Conservation (phyloP, 2,888 invertebrate genomes). For the Drosophila longiperda region DNA sequence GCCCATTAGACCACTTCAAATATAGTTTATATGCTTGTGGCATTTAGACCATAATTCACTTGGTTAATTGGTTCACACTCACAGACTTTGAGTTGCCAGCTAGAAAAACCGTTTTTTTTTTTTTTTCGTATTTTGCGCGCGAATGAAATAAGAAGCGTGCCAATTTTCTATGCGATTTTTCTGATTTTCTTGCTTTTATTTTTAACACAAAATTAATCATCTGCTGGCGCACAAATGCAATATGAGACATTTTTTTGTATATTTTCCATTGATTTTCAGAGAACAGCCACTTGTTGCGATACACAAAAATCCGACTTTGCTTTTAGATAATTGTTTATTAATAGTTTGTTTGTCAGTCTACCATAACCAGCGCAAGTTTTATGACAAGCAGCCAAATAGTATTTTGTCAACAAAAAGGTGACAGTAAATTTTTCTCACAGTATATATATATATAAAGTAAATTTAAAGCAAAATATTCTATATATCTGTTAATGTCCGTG, state of each 20-base stretch:
- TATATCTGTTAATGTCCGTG: conserved; percentile 35
- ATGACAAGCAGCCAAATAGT: conserved; percentile 20
- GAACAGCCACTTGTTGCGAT: conserved; percentile 63
- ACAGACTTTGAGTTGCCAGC: conserved; percentile 17
- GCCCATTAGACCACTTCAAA: conserved; percentile 10
- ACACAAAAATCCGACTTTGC: conserved; percentile 11
- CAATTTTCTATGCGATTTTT: conserved; percentile 74
- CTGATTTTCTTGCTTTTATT: conserved; percentile 56
- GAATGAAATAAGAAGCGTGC: conserved; percentile 67
- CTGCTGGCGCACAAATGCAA: conserved; percentile 26
- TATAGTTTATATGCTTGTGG: conserved; percentile 40
- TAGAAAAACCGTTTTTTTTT: neutral
- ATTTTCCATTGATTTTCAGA: conserved; percentile 46
- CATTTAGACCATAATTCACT: conserved; percentile 65
- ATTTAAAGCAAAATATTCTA: neutral
- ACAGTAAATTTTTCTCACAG: conserved; percentile 24
- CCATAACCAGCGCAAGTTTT: conserved; percentile 20
- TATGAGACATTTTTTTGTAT: conserved; percentile 27
- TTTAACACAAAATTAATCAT: conserved; percentile 73
- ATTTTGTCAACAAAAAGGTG: conserved; percentile 14
- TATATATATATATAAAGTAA: conserved; percentile 2
- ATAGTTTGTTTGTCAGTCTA: conserved; percentile 30
- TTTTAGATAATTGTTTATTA: conserved; percentile 43
- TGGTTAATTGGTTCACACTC: conserved; percentile 72
- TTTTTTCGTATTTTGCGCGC: conserved; percentile 14